Base-by-base conservation (phyloP, 2,888 invertebrate species). In the Rutpela maculata region DNA sequence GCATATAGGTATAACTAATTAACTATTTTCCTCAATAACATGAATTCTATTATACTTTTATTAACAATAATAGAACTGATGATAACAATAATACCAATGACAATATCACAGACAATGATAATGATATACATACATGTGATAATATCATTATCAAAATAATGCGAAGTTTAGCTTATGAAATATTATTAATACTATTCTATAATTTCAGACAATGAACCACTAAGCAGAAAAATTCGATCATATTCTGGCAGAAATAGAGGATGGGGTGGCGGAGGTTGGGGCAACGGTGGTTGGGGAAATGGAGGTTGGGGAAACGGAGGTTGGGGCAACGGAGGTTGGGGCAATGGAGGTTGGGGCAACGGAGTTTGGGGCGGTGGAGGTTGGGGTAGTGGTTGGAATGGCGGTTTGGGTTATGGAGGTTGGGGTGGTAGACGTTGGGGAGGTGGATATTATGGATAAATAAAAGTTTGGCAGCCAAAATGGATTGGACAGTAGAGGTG, bases 351-450 rank as follows among this genome's bases (percentile, higher is more conserved):
- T 1, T 7, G 59, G 15, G 55, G 62, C 31, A n/a, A 31, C 1
- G 55, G 59, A 1, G 74, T 68, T 10, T 73, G 50, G 4, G 31
- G 31, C 68, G 74, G 74, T 31, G 65, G 77, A 15, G 50, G 50
- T 1, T 7, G 59, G 15, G 38, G 43, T 31, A 18, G 43, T 5
- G n/a, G n/a, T n/a, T 67, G 68, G 15, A 43, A 66, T 5, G 72
- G 72, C 7, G 62, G 17, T n/a, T 31, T 0, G 2, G 63, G 38
- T 2, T 6, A 15, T 22, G 17, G 63, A n/a, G 38, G 17, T 0
- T n/a, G n/a, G 2, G 63, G 38, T 11, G 38, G 63, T 5, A 38
- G 63, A 35, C 17, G 63, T n/a, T 35, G n/a, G 3, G 38, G 63
- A 38, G 65, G 65, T 43, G 18, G 65, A 43, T 38, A 43, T 43